Conservation (phyloP, 2,888 invertebrate genomes). For the Ormyrus nitidulus region DNA sequence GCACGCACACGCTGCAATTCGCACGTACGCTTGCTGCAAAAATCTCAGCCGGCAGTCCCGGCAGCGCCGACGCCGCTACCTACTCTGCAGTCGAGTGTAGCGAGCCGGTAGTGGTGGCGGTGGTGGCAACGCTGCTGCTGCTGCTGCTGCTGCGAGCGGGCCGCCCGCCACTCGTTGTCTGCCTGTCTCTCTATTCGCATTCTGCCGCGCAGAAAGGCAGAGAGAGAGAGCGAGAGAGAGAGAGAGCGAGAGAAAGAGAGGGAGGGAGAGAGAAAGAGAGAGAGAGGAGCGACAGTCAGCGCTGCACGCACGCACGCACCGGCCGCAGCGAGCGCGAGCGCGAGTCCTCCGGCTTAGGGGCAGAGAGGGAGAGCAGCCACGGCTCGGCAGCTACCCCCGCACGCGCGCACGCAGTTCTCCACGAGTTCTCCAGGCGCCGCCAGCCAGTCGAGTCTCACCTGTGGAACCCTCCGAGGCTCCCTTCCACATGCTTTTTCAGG, state of each 20-base stretch:
- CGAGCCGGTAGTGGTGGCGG: conserved; percentile 43
- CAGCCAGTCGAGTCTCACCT: conserved; percentile 17
- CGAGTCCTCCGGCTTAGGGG: conserved; percentile 12
- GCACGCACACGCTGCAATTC: conserved; percentile 29
- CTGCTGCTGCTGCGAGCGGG: conserved; percentile 31
- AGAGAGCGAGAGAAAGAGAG: no score
- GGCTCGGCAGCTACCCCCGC: conserved; percentile 19
- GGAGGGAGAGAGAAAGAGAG: neutral
- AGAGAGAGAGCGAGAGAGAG: no score
- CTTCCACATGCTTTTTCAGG: conserved; percentile 2
- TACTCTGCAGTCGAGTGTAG: conserved; percentile 14
- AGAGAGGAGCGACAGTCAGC: conserved; percentile 16
- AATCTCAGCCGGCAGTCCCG: neutral
- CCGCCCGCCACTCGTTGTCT: conserved; percentile 34
- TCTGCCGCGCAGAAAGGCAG: no score
- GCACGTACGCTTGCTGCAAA: conserved; percentile 18
- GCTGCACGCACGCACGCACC: conserved; percentile 21
- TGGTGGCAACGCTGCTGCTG: conserved; percentile 58
- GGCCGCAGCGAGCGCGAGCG: conserved; percentile 14
- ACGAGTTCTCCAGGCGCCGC: conserved; percentile 48
- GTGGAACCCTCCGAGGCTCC: conserved; percentile 21
- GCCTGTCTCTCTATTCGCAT: no score
- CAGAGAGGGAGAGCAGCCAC: conserved; percentile 13
- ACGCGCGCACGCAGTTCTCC: conserved; percentile 34
- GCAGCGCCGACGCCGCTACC: neutral